Base-by-base conservation (phyloP, 2,113 vertebrate genomes). In the Callopanchax toddi region DNA sequence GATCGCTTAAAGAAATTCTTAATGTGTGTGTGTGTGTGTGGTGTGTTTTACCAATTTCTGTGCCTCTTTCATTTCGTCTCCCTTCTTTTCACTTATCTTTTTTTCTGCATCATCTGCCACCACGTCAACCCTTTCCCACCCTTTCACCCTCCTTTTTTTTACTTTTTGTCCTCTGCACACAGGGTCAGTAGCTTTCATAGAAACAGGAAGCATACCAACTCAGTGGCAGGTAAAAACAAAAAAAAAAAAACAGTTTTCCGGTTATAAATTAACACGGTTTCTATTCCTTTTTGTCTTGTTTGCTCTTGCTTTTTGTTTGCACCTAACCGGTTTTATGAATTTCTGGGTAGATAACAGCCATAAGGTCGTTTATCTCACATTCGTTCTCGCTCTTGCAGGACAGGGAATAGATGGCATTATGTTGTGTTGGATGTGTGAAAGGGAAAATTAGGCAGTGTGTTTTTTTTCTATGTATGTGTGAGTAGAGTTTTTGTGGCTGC, bases 151-250 rank as follows among this genome's bases (percentile, higher is more conserved):
- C 52, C 22, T 48, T 43, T 58, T 58, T 63, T 59, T 13, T 11
- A 34, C 43, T 55, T 48, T 59, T 46, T 65, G 34, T 20, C 59
- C 32, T 62, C 66, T 57, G 75, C 67, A 71, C 58, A 53, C 67
- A 74, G 75, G 78, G 75, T 72, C 75, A 67, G 71, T 66, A 42
- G 67, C 76, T 52, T 78, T 76, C 73, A 73, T 67, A 76, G 67
- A 67, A 61, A 71, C 68, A 81, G 62, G 50, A 84, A 73, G 60
- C 67, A 85, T 60, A 71, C 70, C 63, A 72, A 50, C 70, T 59
- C 57, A 45, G 44, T 68, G 67, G 76, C 78, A 87, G 89, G 88
- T 88, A 71, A 91, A n/a, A n/a, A n/a, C n/a, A n/a, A n/a, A n/a
- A n/a, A n/a, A n/a, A n/a, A n/a, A n/a, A 85, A 82, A 57, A 42